Percentiles rank a stretch among this genome's conserved stretches.
phyloP scores from a whole-genome alignment of 2,797 vertebrate genomes.

The Phrynocephalus vlangalii region DNA sequence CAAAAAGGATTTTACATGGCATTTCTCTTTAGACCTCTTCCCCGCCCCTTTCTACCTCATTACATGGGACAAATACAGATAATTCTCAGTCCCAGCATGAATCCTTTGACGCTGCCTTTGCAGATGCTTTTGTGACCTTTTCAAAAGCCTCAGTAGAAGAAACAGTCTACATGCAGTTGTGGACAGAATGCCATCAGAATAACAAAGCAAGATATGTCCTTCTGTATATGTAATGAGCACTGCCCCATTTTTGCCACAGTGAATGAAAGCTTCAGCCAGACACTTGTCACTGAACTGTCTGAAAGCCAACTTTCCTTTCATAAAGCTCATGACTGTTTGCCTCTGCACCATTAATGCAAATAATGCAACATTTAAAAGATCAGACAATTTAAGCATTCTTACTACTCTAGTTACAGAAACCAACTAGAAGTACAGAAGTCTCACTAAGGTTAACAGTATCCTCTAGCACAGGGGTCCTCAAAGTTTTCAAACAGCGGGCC shows the following conservation, averaged over 20 bases:
- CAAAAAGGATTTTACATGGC: background rate
- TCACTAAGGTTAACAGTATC: background rate
- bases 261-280: slow-evolving; percentile 40
- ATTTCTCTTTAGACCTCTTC: background rate
- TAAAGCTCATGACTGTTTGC: background rate
- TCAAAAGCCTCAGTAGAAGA: background rate
- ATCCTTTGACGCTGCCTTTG: background rate
- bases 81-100: slow-evolving; percentile 1
- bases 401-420: slow-evolving; percentile 49
- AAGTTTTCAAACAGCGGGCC: too few species aligned
- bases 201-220: background rate
- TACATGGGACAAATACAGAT: slow-evolving; percentile 25
- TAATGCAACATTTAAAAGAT: slow-evolving; percentile 49
- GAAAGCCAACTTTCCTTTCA: slow-evolving; percentile 24
- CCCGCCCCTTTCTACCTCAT: background rate
- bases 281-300: slow-evolving; percentile 19
- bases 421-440: background rate
- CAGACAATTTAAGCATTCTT: slow-evolving; percentile 31
- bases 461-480: background rate
- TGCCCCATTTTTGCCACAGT: background rate
- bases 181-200: slow-evolving; percentile 14
- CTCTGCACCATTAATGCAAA: slow-evolving; percentile 39
- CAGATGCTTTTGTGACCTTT: background rate
- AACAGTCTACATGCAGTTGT: background rate
- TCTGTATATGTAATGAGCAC: background rate